These are phyloP conservation scores for Nasonia longicornis DNA, from an alignment of 1,140 invertebrate species.

Conservation along the genomic window DNA sequence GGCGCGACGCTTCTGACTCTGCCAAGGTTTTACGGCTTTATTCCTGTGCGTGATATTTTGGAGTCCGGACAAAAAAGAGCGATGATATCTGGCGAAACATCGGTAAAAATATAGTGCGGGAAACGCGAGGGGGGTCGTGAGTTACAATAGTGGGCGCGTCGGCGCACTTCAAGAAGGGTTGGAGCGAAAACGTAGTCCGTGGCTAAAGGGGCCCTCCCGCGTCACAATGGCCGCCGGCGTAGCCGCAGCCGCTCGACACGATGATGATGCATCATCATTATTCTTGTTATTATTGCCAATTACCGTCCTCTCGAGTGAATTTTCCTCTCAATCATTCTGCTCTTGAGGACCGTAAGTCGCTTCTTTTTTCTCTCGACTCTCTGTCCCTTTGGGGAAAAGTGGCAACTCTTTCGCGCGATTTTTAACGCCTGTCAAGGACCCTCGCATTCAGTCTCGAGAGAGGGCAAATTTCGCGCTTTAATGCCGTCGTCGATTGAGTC, in stretches of 20 bases:
- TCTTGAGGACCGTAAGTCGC: not conserved
- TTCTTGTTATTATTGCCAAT: constrained; percentile 1
- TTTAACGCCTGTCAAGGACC: not conserved
- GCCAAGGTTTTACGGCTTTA: not conserved
- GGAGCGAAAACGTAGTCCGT: not conserved
- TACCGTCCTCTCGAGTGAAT: not conserved
- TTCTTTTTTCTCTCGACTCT: not conserved
- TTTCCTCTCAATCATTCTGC: not conserved
- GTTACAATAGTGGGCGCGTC: not conserved
- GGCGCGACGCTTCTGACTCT: not conserved
- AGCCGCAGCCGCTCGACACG: not conserved
- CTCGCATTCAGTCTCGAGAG: not conserved
- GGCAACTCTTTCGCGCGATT: not conserved
- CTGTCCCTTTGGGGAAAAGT: not conserved
- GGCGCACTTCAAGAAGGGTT: constrained; percentile 2
- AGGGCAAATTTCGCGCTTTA: not conserved
- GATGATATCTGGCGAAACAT: too few species aligned
- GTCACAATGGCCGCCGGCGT: not conserved
- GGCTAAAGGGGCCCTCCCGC: not conserved
- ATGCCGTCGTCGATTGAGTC: not conserved
- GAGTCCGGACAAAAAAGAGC: too few species aligned
- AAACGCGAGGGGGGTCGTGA: too few species aligned
- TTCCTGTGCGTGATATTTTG: too few species aligned
- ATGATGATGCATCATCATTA: constrained; percentile 1
- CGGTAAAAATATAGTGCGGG: too few species aligned